Evolutionary conservation across 2,113 vertebrate species (phyloP).

Genomic region (Procavia capensis): DNA sequence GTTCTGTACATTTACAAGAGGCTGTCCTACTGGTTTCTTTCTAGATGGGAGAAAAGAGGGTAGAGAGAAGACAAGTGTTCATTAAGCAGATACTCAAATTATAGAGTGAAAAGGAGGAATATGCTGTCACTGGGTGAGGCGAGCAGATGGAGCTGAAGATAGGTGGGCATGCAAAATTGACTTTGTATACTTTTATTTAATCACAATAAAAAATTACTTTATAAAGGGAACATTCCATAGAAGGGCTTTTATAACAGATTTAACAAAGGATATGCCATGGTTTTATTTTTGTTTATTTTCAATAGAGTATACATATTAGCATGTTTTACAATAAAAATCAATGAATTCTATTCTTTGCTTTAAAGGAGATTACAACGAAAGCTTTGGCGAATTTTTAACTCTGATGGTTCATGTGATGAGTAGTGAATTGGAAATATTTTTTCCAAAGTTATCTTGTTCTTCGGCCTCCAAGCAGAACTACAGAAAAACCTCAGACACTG

Average conservation of each 20-base stretch:
- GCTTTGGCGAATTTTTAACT: background rate
- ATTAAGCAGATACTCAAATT: too few relatives aligned
- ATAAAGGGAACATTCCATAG: background rate
- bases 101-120: too few relatives aligned
- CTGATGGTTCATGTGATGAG: background rate
- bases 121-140: too few relatives aligned
- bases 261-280: background rate
- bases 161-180: too few relatives aligned
- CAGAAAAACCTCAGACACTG: conserved; percentile 18
- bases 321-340: background rate
- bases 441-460: conserved; percentile 35
- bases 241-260: background rate
- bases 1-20: too few relatives aligned
- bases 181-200: too few relatives aligned
- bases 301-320: background rate
- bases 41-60: too few relatives aligned
- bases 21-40: too few relatives aligned
- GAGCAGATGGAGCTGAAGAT: too few relatives aligned
- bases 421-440: background rate
- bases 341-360: background rate
- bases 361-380: background rate
- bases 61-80: too few relatives aligned
- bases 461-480: background rate
- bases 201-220: background rate
- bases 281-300: background rate